These are phyloP conservation scores for Epinotia nisella DNA, from an alignment of 2,888 invertebrate species.

Conservation along the genomic window DNA sequence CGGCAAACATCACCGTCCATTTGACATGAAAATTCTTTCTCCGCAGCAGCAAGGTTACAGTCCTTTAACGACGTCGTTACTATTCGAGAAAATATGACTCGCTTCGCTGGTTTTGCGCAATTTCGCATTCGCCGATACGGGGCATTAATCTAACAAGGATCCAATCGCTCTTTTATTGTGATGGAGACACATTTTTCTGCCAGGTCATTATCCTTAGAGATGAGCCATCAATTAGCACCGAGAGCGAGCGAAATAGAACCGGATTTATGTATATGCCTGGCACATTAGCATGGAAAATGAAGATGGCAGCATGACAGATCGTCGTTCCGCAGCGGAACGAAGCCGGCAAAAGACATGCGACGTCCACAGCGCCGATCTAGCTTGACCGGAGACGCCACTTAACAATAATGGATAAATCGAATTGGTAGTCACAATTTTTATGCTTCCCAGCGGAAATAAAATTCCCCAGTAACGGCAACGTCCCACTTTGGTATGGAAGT, in stretches of 20 bases:
- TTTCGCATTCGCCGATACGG: slow-evolving; percentile 33
- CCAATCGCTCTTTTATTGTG: slow-evolving; percentile 35
- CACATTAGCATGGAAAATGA: slow-evolving; percentile 28
- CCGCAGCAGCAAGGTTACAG: neutral
- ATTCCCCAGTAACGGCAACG: slow-evolving; percentile 13
- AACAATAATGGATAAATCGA: slow-evolving; percentile 23
- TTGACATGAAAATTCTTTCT: slow-evolving; percentile 16
- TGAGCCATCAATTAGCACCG: slow-evolving; percentile 25
- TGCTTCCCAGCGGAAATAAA: slow-evolving; percentile 17
- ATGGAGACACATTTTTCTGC: slow-evolving; percentile 32
- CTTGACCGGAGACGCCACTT: slow-evolving; percentile 17
- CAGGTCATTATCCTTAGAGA: slow-evolving; percentile 37
- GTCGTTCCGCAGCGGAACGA: slow-evolving; percentile 11
- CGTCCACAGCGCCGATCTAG: slow-evolving; percentile 3
- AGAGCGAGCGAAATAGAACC: slow-evolving; percentile 22
- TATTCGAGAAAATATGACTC: slow-evolving; percentile 33
- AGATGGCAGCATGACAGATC: slow-evolving; percentile 14
- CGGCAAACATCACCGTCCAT: neutral
- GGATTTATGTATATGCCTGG: slow-evolving; percentile 25
- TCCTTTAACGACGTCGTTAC: slow-evolving; percentile 31
- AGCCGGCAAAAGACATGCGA: slow-evolving; percentile 19
- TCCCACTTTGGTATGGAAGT: slow-evolving; percentile 16
- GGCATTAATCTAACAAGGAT: slow-evolving; percentile 37
- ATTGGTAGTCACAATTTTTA: slow-evolving; percentile 21
- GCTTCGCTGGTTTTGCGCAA: slow-evolving; percentile 32